Evolutionary conservation across 2,113 vertebrate species (phyloP), one percentile per base, ranked within the genome.

Genomic region (Ceyx melanurus): DNA sequence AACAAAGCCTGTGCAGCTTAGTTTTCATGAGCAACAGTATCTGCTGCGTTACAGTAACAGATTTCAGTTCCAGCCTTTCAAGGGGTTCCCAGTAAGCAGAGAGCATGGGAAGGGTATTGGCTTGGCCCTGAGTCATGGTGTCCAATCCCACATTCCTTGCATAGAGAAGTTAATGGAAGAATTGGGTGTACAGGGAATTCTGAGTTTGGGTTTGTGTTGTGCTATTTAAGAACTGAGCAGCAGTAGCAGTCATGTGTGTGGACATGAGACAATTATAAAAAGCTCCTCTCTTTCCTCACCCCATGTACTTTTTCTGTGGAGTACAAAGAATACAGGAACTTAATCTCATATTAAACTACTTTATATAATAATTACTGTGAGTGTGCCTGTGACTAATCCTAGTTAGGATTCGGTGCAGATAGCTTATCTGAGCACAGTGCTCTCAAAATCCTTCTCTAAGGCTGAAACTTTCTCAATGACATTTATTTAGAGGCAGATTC

Each of bases 1-100:
- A 92, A 95, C 89, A 95, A 85, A 92, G 78, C 35, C 78, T 22
- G 40, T 37, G 68, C 64, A 77, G 82, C 26, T 37, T 91, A 4
- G 72, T 86, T 87, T 92, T 93, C 43, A 10, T 15, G 61, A 82
- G 87, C 71, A 82, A n/a, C 54, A 68, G 43, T 56, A 64, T 66
- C 84, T 73, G 84, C 78, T 84, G 66, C 74, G n/a, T 31, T 15
- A 15, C 81, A 73, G 60, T 75, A 42, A 23, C 61, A 85, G 84
- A 42, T 29, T 82, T 40, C 67, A 67, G 37, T 4, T 4, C 85
- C 51, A 83, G 72, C 78, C 56, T 91, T 92, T 70, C 51, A 88
- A 51, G 66, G 76, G 74, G 54, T 62, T 80, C 70, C 43, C 74
- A 75, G 73, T 42, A 31, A 66, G 80, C 62, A 61, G 85, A 37